Base-by-base conservation (phyloP, 30 jellyfish, hydroid and myxozoan genomes). In the Aurelia aurita complex sp. Pacific region DNA sequence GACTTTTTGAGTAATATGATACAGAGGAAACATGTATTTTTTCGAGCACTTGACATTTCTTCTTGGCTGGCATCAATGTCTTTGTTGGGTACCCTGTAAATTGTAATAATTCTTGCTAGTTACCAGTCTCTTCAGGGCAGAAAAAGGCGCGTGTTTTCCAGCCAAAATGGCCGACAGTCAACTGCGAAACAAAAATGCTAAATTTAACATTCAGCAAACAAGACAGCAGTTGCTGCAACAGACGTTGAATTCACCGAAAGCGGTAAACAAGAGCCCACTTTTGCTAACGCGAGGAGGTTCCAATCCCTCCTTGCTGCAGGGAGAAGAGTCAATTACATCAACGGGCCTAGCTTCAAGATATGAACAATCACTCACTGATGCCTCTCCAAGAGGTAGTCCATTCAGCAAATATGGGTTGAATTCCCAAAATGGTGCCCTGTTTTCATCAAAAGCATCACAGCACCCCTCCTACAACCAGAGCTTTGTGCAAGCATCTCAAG, bases 161-260 rank as follows among this genome's bases (percentile, higher is more conserved):
- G 80, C 34, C 33, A 42, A 70, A 36, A 70, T 70, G 80, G 80
- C 54, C 33, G 80, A 70, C 80, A 34, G 80, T 32, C 38, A 12
- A 10, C n/a, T 17, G 53, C 53, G 53, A 14, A 4, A 50, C 46
- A 34, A 10, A 2, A 52, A 43, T 15, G 46, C 23, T 0, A 79
- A 79, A 50, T 19, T 67, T 32, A 79, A 66, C 79, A 79, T 79
- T 42, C 80, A 64, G 81, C 81, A 79, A 34, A 66, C 67, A 75
- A 33, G 89, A 36, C 78, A 79, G 59, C 89, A 79, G 61, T 50
- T 79, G 89, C 36, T 67, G 35, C 57, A 64, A 12, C 69, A 79
- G 52, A 11, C 89, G 33, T 43, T 79, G 43, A 23, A 33, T 17
- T 66, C 89, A 12, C 80, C 89, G 8, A 61, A 40, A 51, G 33